phyloP scores from a whole-genome alignment of 2,797 vertebrate genomes.

The Catharus ustulatus region DNA sequence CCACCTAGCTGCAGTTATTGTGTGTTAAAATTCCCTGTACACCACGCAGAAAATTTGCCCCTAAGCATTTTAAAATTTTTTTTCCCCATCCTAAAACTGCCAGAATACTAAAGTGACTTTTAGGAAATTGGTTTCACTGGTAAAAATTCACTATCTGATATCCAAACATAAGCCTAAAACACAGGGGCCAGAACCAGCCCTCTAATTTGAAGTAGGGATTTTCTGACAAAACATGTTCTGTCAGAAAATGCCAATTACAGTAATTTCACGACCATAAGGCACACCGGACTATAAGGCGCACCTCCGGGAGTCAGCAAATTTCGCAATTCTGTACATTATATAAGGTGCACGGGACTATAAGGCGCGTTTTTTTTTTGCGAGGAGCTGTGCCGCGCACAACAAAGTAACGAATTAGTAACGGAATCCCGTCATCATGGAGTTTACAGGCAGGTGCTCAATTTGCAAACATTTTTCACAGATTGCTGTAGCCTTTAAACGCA shows the following conservation, averaged over 20 bases:
- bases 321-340: too few relatives aligned
- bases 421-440: too few relatives aligned
- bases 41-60: conserved; percentile 26
- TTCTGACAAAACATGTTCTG: not conserved
- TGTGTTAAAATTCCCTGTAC: not conserved
- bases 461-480: too few relatives aligned
- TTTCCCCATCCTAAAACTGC: not conserved
- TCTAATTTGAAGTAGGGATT: not conserved
- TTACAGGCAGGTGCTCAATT: too few relatives aligned
- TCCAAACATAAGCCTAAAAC: not conserved
- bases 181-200: not conserved
- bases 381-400: too few relatives aligned
- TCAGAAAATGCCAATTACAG: not conserved
- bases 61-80: not conserved
- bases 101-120: conserved; percentile 27
- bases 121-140: conserved; percentile 17
- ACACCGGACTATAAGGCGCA: too few relatives aligned
- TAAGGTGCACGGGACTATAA: too few relatives aligned
- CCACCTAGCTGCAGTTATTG: not conserved
- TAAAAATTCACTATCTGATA: conserved; percentile 33
- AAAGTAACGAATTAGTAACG: too few relatives aligned
- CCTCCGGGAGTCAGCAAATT: too few relatives aligned
- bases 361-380: too few relatives aligned
- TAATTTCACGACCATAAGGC: too few relatives aligned
- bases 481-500: too few relatives aligned